These are phyloP conservation scores for Astyanax mexicanus DNA, from an alignment of 2,797 vertebrate species.

Conservation along the genomic window DNA sequence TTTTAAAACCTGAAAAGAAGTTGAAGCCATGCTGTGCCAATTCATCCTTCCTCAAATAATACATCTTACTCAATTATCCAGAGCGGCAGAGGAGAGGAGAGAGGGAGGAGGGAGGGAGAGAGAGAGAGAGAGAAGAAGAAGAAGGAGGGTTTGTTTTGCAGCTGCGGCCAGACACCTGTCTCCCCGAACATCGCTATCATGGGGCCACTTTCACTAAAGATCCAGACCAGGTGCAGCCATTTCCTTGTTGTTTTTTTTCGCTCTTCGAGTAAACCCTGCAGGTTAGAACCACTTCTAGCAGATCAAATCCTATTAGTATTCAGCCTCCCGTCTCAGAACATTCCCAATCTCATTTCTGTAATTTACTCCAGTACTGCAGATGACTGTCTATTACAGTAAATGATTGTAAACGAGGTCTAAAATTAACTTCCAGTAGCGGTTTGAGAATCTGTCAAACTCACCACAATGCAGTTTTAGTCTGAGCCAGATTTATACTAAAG, in stretches of 20 bases:
- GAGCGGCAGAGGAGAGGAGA: not conserved
- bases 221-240: not conserved
- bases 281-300: too few relatives aligned
- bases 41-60: not conserved
- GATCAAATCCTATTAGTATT: too few relatives aligned
- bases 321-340: not conserved
- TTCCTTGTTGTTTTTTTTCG: not conserved
- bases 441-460: not conserved
- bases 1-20: not conserved
- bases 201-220: not conserved
- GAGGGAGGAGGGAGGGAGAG: not conserved
- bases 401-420: not conserved
- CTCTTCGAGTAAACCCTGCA: too few relatives aligned
- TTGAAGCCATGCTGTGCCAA: slow-evolving; percentile 1
- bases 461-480: not conserved
- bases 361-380: not conserved
- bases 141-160: not conserved
- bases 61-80: slow-evolving; percentile 1
- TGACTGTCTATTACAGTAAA: slow-evolving; percentile 12
- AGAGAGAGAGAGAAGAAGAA: not conserved
- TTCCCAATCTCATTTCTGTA: not conserved
- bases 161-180: not conserved
- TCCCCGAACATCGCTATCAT: not conserved
- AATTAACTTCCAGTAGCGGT: not conserved
- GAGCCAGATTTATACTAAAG: not conserved